Base-by-base conservation (phyloP, 2,888 invertebrate species). In the Xestia rhomboidea region DNA sequence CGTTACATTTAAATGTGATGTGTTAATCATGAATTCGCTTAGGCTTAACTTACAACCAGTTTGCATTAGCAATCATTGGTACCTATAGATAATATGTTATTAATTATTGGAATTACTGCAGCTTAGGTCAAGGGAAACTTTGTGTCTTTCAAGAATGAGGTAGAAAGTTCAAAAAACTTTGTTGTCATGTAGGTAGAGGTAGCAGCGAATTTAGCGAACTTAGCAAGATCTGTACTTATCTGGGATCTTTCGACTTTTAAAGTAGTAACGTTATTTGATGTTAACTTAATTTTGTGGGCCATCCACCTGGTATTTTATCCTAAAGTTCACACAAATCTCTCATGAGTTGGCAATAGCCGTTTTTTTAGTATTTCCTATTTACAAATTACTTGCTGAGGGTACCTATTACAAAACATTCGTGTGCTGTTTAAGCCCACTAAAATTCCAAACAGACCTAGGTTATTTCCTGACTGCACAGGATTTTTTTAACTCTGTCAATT, bases 1-100 rank as follows among this genome's bases (percentile, higher is more conserved):
- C 88, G 88, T 88, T 86, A 69, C 70, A 74, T 88, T 86, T 77
- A 73, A 88, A 88, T 77, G 71, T 73, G 41, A 76, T 57, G 62
- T 57, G n/a, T 68, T 71, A 71, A 82, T 78, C 63, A 77, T 34
- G 78, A 78, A 64, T 64, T 27, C 24, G 78, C 49, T 57, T 44
- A 51, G n/a, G 27, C 49, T 71, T 71, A 71, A 62, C 11, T 54
- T 73, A 51, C 24, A 69, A 70, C 71, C 41, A 77, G 79, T 83
- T 78, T 66, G 46, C 46, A 44, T 73, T 38, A 80, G 68, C 64
- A 54, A 51, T 68, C 46, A 57, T 74, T 67, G 78, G 44, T 30
- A 76, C 51, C 7, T 4, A 63, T 24, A 18, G 8, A 64, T n/a
- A 66, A 81, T 66, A 34, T 34, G 34, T 34, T 49, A 81, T 64